Percentiles rank a stretch among this genome's conserved stretches.
Evolutionary conservation across 2,888 invertebrate genomes (phyloP).

Genomic region (Ectropis crepuscularia): DNA sequence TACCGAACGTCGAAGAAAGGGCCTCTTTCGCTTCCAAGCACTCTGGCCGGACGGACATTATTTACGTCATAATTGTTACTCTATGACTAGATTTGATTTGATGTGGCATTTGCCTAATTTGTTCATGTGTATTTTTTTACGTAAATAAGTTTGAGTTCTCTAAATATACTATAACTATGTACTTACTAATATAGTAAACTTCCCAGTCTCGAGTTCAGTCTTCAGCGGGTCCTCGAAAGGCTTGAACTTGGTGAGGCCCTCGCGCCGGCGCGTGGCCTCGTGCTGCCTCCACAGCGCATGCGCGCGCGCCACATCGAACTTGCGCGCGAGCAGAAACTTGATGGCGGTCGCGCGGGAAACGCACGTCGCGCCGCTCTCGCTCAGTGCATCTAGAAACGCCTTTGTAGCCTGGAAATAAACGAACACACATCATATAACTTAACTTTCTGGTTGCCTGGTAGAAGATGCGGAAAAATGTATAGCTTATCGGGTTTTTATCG

Average conservation of each 20-base stretch:
- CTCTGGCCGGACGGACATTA: too few species aligned
- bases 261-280: conserved; percentile 93
- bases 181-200: conserved; percentile 97
- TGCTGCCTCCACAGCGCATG: conserved; percentile 96
- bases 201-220: conserved; percentile 95
- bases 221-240: conserved; percentile 92
- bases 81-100: too few species aligned
- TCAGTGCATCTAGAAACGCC: conserved; percentile 91
- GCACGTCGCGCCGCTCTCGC: conserved; percentile 79
- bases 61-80: too few species aligned
- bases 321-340: conserved; percentile 96
- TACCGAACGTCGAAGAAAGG: too few species aligned
- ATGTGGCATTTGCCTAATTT: too few species aligned
- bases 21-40: too few species aligned
- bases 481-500: too few species aligned
- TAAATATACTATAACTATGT: background rate
- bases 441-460: background rate
- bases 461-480: too few species aligned
- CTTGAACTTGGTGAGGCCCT: conserved; percentile 94
- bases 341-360: conserved; percentile 95
- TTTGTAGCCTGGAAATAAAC: conserved; percentile 88
- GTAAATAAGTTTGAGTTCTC: too few species aligned
- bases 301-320: conserved; percentile 96
- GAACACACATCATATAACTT: background rate
- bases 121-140: too few species aligned